phyloP scores from a whole-genome alignment of 1,140 invertebrate species.

The Heliothis subflexa region DNA sequence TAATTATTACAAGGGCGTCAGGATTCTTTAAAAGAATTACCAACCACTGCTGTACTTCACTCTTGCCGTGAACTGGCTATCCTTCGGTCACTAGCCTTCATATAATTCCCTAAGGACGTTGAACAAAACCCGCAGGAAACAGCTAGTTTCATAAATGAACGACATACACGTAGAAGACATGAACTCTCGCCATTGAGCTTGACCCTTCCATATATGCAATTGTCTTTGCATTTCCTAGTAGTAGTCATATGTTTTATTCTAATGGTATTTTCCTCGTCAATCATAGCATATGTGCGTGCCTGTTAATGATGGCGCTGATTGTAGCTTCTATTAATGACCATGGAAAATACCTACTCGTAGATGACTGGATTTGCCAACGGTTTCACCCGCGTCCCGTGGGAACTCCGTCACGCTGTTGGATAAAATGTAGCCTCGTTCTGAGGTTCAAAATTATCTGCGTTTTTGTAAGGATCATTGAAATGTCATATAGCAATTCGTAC shows the following conservation, averaged over 20 bases:
- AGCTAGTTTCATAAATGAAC: neutral
- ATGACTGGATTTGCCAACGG: neutral
- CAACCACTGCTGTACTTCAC: no score
- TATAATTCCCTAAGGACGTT: neutral
- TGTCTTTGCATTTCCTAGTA: constrained; percentile 7
- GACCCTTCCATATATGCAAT: neutral
- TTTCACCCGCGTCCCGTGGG: no score
- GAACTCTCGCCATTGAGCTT: constrained; percentile 8
- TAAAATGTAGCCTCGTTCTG: no score
- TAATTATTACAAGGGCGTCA: no score
- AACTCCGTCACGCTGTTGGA: no score
- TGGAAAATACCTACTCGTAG: neutral
- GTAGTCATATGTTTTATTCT: neutral
- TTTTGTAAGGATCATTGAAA: no score
- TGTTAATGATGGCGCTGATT: neutral
- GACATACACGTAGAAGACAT: neutral
- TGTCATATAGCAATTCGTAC: no score
- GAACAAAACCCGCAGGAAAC: neutral
- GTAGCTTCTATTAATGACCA: neutral
- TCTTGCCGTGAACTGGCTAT: no score
- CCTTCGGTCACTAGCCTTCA: no score
- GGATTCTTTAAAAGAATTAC: no score
- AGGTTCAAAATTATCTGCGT: no score
- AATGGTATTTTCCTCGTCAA: constrained; percentile 6
- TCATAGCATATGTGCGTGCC: neutral